A percentile compares a stretch with the other conserved stretches of the same genome.
Evolutionary conservation across 2,797 vertebrate species (phyloP).

Genomic region (Sphenodon punctatus): DNA sequence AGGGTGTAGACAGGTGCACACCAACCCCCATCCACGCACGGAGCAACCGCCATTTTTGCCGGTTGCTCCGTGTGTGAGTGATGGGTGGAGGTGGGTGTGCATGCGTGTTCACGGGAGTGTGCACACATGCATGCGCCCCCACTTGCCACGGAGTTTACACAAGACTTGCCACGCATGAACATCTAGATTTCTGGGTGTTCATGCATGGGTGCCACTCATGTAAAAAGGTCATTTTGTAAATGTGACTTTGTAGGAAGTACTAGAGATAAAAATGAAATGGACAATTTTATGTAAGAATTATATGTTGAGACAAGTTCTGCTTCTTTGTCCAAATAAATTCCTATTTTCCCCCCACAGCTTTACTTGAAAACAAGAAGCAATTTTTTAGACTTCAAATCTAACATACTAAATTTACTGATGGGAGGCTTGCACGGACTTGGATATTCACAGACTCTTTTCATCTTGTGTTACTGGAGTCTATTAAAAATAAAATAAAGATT

Average conservation of each 20-base stretch:
- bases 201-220: too few species aligned
- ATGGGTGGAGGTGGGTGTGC: too few species aligned
- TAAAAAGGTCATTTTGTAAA: background rate
- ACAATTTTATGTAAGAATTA: background rate
- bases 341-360: background rate
- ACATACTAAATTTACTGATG: background rate
- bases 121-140: too few species aligned
- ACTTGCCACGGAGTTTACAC: too few species aligned
- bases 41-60: too few species aligned
- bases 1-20: too few species aligned
- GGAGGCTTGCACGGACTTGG: background rate
- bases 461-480: background rate
- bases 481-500: background rate
- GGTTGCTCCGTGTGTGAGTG: too few species aligned
- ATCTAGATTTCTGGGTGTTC: too few species aligned
- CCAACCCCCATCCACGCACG: too few species aligned
- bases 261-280: background rate
- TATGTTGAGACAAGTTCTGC: accelerated
- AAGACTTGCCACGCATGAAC: too few species aligned
- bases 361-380: background rate
- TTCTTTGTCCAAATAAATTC: background rate
- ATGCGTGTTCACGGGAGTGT: too few species aligned
- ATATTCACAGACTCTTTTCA: background rate
- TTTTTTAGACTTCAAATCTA: background rate
- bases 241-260: background rate